Conservation (phyloP, 2,888 invertebrate species). For the Acrobasis repandana region DNA sequence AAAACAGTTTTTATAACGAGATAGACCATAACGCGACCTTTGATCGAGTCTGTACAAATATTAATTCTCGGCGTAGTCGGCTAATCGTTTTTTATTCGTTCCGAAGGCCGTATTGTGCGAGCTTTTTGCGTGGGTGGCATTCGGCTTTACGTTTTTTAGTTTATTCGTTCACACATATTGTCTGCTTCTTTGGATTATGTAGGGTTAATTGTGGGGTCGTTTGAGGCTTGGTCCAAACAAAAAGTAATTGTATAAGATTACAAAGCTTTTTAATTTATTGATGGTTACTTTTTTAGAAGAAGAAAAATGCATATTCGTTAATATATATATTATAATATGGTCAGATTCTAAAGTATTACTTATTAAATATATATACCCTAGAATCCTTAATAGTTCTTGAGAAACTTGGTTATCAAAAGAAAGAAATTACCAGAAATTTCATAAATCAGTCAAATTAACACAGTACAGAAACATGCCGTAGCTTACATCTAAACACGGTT, state of each 20-base stretch:
- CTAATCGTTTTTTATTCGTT: constrained; percentile 67
- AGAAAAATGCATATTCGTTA: too few relatives aligned
- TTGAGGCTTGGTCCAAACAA: not conserved
- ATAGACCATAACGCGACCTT: constrained; percentile 61
- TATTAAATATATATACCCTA: too few relatives aligned
- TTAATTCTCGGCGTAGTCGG: constrained; percentile 67
- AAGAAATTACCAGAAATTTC: not conserved
- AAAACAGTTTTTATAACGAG: constrained; percentile 60
- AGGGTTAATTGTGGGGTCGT: constrained; percentile 4
- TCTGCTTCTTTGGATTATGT: constrained; percentile 7
- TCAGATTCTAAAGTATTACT: too few relatives aligned
- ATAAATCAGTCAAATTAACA: constrained; percentile 12
- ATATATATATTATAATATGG: too few relatives aligned
- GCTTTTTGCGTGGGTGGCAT: constrained; percentile 57
- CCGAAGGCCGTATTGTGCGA: constrained; percentile 44
- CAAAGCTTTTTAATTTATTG: not conserved
- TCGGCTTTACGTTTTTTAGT: constrained; percentile 30
- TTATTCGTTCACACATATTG: constrained; percentile 10
- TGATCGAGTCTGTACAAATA: constrained; percentile 74
- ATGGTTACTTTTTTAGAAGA: not conserved
- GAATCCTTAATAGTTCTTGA: not conserved
- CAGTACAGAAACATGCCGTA: constrained; percentile 5
- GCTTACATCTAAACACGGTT: constrained; percentile 2
- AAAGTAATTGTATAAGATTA: not conserved
- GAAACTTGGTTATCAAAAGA: not conserved